phyloP scores from a whole-genome alignment of 2,113 vertebrate genomes.

The Rhombomys opimus region DNA sequence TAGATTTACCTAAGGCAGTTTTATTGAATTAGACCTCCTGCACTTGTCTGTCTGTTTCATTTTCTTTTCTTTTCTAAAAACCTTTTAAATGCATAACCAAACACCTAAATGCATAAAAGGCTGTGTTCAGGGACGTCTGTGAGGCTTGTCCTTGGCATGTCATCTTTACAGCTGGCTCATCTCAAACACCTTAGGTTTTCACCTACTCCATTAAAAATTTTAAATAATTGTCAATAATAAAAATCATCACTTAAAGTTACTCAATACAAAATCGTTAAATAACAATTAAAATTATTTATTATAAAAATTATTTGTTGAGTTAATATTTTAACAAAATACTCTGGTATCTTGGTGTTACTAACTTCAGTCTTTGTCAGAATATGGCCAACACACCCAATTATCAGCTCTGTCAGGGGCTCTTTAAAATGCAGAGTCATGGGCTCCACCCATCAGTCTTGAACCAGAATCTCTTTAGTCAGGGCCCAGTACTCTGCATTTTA shows the following conservation, averaged over 20 bases:
- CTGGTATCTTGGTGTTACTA: neutral
- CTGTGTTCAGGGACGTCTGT: neutral
- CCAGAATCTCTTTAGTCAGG: neutral
- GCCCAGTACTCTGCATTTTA: neutral
- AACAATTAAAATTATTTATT: neutral
- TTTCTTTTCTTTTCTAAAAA: neutral
- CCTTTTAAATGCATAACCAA: neutral
- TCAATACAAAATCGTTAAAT: neutral
- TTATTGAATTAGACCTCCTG: neutral
- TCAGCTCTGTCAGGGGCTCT: neutral
- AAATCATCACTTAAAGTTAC: neutral
- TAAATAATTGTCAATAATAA: neutral
- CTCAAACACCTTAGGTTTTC: neutral
- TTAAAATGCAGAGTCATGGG: neutral
- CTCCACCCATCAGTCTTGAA: neutral
- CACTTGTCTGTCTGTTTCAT: neutral
- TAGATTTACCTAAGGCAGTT: neutral
- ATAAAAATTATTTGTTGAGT: neutral
- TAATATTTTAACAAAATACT: neutral
- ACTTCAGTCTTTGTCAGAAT: neutral
- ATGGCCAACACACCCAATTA: accelerated
- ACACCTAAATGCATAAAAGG: neutral
- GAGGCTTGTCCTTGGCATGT: neutral
- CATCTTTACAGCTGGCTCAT: neutral
- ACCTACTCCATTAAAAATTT: neutral